Conservation (phyloP, 2,113 vertebrate genomes). For the Paramormyrops kingsleyae region DNA sequence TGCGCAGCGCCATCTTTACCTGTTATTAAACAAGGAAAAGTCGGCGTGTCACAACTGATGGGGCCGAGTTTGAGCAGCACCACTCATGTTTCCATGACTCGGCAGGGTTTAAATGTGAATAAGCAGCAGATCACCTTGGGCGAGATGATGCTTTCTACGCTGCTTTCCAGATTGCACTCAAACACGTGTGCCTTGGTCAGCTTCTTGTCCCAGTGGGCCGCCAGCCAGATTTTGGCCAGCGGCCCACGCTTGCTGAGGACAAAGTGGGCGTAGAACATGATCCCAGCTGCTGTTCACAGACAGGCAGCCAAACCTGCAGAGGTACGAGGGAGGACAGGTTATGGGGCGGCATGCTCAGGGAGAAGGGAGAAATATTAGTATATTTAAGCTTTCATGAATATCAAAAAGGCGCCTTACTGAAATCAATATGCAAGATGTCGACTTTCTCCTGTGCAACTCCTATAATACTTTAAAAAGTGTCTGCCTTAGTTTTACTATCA, state of each 20-base stretch:
- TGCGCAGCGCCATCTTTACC: conserved; percentile 98
- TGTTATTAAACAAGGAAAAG: conserved; percentile 33
- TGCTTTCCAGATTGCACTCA: conserved; percentile 97
- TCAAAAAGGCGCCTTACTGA: not conserved
- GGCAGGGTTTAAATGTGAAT: not conserved
- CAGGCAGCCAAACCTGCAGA: conserved; percentile 54
- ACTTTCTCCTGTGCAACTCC: not conserved
- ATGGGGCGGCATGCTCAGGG: not conserved
- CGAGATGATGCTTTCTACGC: conserved; percentile 96
- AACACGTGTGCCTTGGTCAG: conserved; percentile 98
- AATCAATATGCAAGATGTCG: not conserved
- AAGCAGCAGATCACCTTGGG: conserved; percentile 74
- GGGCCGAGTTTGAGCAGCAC: not conserved
- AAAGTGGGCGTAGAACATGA: conserved; percentile 99
- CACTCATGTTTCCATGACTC: not conserved
- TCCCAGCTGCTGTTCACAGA: conserved; percentile 62
- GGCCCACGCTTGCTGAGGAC: conserved; percentile 98
- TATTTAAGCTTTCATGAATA: not conserved
- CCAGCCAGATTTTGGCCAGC: conserved; percentile 98
- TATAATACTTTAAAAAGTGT: not conserved
- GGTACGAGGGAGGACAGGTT: not conserved
- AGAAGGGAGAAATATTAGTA: not conserved
- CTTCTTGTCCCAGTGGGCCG: conserved; percentile 99
- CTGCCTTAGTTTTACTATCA: not conserved
- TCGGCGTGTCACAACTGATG: not conserved